Percentiles rank a stretch among this genome's conserved stretches.
These are phyloP conservation scores for Ptiloglossa arizonensis DNA, from an alignment of 1,140 invertebrate genomes.

Conservation along the genomic window DNA sequence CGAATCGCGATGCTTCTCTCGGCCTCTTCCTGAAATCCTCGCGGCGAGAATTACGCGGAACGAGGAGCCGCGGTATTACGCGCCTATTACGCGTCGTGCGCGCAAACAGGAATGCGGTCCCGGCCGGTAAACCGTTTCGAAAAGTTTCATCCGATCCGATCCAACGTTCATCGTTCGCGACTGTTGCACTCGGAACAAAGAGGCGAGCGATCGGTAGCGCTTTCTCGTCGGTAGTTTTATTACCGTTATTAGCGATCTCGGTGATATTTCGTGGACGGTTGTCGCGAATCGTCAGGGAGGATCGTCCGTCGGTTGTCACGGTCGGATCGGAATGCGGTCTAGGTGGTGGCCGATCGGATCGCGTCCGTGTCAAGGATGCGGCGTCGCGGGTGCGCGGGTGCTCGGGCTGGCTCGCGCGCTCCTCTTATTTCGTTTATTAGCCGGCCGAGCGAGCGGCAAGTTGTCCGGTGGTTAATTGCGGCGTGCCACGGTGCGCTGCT, in stretches of 20 bases:
- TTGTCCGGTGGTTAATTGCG: conserved; percentile 77
- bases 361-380: conserved; percentile 57
- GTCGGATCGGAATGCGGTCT: conserved; percentile 51
- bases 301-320: conserved; percentile 10
- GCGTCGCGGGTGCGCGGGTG: conserved; percentile 50
- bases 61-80: conserved; percentile 49
- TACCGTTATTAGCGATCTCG: too few relatives aligned
- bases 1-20: conserved; percentile 14
- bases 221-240: too few relatives aligned
- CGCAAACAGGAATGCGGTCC: conserved; percentile 51
- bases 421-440: conserved; percentile 71
- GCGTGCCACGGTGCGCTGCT: conserved; percentile 47
- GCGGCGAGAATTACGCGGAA: conserved; percentile 36
- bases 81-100: conserved; percentile 52
- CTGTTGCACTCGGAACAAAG: not conserved
- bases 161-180: conserved; percentile 30
- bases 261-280: not conserved
- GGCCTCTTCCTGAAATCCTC: conserved; percentile 41
- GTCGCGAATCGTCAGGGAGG: not conserved
- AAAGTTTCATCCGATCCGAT: conserved; percentile 45
- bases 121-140: conserved; percentile 39
- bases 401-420: not conserved
- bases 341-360: conserved; percentile 52
- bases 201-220: not conserved
- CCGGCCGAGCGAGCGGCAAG: conserved; percentile 55